Evolutionary conservation across 35 echinoderm and acorn worm genomes (phyloP).

Genomic region (Diadema setosum): DNA sequence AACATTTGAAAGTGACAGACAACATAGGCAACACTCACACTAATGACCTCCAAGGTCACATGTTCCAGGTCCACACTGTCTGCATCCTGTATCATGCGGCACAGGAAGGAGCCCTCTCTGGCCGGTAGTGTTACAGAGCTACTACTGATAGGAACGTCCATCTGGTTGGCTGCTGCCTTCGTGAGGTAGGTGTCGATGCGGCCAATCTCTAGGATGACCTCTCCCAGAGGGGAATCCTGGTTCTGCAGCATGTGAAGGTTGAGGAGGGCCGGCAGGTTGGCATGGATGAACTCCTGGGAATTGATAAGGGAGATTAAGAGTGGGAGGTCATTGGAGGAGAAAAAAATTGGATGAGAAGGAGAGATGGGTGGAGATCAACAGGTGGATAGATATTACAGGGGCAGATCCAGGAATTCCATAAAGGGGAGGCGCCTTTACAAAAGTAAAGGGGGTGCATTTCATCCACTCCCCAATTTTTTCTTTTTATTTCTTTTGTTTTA

Average conservation of each 20-base stretch:
- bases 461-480: no score
- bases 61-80: slow-evolving; percentile 61
- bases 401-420: no score
- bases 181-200: slow-evolving; percentile 67
- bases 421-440: no score
- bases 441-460: no score
- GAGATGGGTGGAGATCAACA: no score
- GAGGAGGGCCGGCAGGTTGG: slow-evolving; percentile 53
- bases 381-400: no score
- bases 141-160: background rate
- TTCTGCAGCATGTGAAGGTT: slow-evolving; percentile 75
- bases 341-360: no score
- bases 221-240: slow-evolving; percentile 23
- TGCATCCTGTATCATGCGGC: slow-evolving; percentile 28
- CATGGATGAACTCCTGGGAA: slow-evolving; percentile 63
- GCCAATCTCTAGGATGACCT: slow-evolving; percentile 77
- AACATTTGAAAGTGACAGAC: no score
- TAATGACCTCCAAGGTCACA: slow-evolving; percentile 79
- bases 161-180: slow-evolving; percentile 27
- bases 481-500: no score
- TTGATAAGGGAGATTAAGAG: background rate
- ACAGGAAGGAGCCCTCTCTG: slow-evolving; percentile 64
- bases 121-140: slow-evolving; percentile 8
- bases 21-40: slow-evolving; percentile 66
- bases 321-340: background rate